These are phyloP conservation scores for Trachelipus rathkii DNA, from an alignment of 1,140 invertebrate genomes.

Conservation along the genomic window DNA sequence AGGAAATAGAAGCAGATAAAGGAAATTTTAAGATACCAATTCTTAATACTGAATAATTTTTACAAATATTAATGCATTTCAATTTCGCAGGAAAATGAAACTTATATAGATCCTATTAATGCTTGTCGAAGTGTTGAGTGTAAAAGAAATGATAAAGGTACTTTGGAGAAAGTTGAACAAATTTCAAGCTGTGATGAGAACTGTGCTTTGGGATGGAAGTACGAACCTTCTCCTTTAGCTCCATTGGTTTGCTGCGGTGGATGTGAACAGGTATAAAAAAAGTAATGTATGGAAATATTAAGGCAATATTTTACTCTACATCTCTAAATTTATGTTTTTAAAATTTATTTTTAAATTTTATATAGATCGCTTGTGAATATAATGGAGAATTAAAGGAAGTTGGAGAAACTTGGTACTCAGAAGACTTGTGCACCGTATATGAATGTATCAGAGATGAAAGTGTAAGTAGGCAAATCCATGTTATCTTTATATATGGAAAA, in stretches of 20 bases:
- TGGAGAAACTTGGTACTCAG: constrained; percentile 44
- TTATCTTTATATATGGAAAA: no score
- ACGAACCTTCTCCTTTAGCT: constrained; percentile 38
- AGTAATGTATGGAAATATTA: no score
- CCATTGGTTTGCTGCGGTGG: constrained; percentile 39
- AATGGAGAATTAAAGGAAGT: constrained; percentile 55
- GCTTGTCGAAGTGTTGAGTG: constrained; percentile 42
- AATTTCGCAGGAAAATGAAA: constrained; percentile 27
- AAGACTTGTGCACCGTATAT: constrained; percentile 45
- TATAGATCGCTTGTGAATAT: constrained; percentile 62
- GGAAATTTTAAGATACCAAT: no score
- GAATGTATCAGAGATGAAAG: constrained; percentile 39
- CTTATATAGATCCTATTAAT: constrained; percentile 32
- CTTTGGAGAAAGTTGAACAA: constrained; percentile 40
- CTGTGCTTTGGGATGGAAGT: constrained; percentile 36
- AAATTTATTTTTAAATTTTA: no score
- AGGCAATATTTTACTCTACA: no score
- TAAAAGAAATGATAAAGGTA: constrained; percentile 24
- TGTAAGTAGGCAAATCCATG: constrained; percentile 19
- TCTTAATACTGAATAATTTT: no score
- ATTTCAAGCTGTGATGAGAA: constrained; percentile 40
- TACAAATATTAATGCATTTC: neutral
- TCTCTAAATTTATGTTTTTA: no score
- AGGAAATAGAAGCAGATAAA: neutral
- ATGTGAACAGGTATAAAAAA: constrained; percentile 34